Evolutionary conservation across 2,113 vertebrate species (phyloP).

Genomic region (Excalfactoria chinensis): DNA sequence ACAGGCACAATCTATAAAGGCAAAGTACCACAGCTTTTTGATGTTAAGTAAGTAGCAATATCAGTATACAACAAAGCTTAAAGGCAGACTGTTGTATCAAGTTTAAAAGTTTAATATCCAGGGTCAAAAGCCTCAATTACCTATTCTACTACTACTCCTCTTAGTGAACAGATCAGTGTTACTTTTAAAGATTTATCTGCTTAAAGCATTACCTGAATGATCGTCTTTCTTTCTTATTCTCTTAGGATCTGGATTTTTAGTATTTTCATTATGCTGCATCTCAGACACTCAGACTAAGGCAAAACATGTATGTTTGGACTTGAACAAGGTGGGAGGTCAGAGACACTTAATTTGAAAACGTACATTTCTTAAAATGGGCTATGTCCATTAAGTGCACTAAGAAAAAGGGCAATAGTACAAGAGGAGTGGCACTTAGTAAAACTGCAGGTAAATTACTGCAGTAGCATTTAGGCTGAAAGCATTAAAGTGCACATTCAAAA

Average conservation of each 20-base stretch:
- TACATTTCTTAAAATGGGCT: slow-evolving; percentile 68
- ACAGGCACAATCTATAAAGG: slow-evolving; percentile 79
- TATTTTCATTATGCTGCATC: slow-evolving; percentile 13
- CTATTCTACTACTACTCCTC: slow-evolving; percentile 52
- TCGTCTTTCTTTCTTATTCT: not conserved
- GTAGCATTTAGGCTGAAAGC: slow-evolving; percentile 11
- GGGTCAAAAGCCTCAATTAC: slow-evolving; percentile 72
- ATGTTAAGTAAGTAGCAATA: slow-evolving; percentile 80
- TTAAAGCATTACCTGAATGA: slow-evolving; percentile 29
- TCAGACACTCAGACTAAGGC: slow-evolving; percentile 24
- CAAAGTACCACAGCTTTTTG: slow-evolving; percentile 79
- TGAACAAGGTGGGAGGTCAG: slow-evolving; percentile 70
- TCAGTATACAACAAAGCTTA: slow-evolving; percentile 78
- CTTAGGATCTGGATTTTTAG: not conserved
- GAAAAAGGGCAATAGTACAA: slow-evolving; percentile 50
- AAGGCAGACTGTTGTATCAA: slow-evolving; percentile 75
- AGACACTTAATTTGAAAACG: slow-evolving; percentile 75
- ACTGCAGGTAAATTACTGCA: slow-evolving; percentile 65
- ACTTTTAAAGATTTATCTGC: slow-evolving; percentile 27
- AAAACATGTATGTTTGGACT: slow-evolving; percentile 35
- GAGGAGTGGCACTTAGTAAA: slow-evolving; percentile 56
- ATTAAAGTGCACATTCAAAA: slow-evolving; percentile 28
- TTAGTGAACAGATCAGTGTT: slow-evolving; percentile 39
- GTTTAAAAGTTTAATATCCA: slow-evolving; percentile 78
- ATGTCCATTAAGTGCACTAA: slow-evolving; percentile 55